phyloP scores from a whole-genome alignment of 2,797 vertebrate species.

The Hyperoplus lanceolatus region DNA sequence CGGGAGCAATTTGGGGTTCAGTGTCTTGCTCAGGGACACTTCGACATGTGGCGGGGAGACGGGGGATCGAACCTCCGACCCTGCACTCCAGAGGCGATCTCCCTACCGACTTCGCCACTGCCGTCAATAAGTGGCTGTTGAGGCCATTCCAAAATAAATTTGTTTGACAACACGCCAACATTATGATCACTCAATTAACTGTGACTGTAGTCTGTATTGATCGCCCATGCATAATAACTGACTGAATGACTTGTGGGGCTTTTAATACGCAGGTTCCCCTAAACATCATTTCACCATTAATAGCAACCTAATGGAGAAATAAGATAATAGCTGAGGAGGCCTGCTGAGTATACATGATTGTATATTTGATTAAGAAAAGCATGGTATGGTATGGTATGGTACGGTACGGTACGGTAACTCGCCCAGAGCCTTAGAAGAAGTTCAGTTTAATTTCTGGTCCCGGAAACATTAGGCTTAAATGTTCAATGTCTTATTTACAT shows the following conservation, averaged over 20 bases:
- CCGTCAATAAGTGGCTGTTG: constrained; percentile 48
- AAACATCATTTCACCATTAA: constrained; percentile 47
- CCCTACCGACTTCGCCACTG: too few species aligned
- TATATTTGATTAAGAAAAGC: constrained; percentile 29
- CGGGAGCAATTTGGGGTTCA: too few species aligned
- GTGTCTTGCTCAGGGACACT: too few species aligned
- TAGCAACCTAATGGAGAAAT: constrained; percentile 40
- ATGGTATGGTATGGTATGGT: background rate
- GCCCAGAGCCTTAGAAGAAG: background rate
- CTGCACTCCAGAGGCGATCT: too few species aligned
- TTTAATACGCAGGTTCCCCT: constrained; percentile 47
- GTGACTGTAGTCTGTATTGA: constrained; percentile 47
- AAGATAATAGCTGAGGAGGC: constrained; percentile 8
- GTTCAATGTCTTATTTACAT: too few species aligned
- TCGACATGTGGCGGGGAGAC: too few species aligned
- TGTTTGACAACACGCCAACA: constrained; percentile 49
- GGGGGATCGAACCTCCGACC: too few species aligned
- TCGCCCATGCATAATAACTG: constrained; percentile 36
- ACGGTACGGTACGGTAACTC: background rate
- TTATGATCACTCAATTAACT: constrained; percentile 51
- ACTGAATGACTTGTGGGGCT: constrained; percentile 23
- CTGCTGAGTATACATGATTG: constrained; percentile 16
- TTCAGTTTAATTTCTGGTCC: background rate
- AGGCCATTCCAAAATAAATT: constrained; percentile 50
- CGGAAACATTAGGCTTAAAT: too few species aligned